Conservation (phyloP, 2,113 vertebrate species). For the Ginglymostoma cirratum region DNA sequence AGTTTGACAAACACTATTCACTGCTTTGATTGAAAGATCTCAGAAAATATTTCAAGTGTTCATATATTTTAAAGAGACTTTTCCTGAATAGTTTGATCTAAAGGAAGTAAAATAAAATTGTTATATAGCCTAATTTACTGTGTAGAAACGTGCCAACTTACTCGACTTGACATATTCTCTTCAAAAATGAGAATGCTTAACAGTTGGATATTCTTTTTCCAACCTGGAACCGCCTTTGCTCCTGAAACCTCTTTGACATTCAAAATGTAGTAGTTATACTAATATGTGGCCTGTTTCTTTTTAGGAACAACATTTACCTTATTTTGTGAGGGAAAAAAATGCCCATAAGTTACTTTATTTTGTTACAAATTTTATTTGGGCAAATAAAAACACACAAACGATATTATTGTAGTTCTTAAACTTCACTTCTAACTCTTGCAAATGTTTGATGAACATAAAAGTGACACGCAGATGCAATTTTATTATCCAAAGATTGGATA, state of each 20-base stretch:
- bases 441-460: neutral
- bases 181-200: neutral
- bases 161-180: neutral
- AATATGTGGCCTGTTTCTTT: neutral
- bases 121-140: neutral
- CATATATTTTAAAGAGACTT: neutral
- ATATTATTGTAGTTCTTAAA: neutral
- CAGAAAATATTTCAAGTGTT: neutral
- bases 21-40: neutral
- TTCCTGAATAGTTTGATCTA: neutral
- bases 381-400: neutral
- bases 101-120: neutral
- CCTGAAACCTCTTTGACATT: neutral
- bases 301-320: neutral
- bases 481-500: neutral
- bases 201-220: neutral
- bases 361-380: neutral
- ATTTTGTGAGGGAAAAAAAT: neutral
- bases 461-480: neutral
- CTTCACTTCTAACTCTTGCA: neutral
- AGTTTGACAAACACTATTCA: neutral
- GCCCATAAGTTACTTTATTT: neutral
- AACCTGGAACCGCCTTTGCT: neutral
- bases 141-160: neutral
- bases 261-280: neutral